phyloP scores from a whole-genome alignment of 2,797 vertebrate species.

The Tadarida brasiliensis region DNA sequence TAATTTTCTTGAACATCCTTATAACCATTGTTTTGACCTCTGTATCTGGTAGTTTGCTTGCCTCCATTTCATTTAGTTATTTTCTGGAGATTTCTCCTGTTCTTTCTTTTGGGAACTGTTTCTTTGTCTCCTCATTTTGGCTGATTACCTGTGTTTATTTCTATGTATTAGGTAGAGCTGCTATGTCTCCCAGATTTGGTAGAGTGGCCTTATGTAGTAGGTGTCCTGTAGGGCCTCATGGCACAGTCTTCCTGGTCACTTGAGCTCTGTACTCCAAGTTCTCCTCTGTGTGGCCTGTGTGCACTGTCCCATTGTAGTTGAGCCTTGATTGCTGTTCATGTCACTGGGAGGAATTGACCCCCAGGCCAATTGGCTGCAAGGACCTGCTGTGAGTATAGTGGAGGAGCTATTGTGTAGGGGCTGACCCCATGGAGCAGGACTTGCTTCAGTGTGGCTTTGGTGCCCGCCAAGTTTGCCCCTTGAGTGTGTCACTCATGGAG shows the following conservation, averaged over 20 bases:
- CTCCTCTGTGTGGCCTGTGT: neutral
- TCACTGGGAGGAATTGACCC: neutral
- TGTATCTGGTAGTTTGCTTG: neutral
- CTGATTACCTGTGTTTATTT: neutral
- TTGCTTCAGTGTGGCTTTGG: neutral
- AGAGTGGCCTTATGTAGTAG: neutral
- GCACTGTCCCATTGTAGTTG: neutral
- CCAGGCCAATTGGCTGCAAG: neutral
- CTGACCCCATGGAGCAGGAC: neutral
- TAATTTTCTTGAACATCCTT: neutral
- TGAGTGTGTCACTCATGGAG: neutral
- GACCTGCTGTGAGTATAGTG: neutral
- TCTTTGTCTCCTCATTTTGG: neutral
- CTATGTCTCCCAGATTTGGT: neutral
- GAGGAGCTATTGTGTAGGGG: neutral
- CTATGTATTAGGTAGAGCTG: neutral
- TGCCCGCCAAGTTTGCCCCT: neutral
- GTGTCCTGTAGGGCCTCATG: neutral
- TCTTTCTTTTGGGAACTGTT: neutral
- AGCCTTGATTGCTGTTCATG: neutral
- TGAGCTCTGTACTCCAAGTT: neutral
- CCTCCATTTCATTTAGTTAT: neutral
- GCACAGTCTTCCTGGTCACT: neutral
- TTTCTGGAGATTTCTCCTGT: neutral
- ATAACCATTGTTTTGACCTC: neutral